phyloP scores from a whole-genome alignment of 2,113 vertebrate genomes.

The Scophthalmus maximus region DNA sequence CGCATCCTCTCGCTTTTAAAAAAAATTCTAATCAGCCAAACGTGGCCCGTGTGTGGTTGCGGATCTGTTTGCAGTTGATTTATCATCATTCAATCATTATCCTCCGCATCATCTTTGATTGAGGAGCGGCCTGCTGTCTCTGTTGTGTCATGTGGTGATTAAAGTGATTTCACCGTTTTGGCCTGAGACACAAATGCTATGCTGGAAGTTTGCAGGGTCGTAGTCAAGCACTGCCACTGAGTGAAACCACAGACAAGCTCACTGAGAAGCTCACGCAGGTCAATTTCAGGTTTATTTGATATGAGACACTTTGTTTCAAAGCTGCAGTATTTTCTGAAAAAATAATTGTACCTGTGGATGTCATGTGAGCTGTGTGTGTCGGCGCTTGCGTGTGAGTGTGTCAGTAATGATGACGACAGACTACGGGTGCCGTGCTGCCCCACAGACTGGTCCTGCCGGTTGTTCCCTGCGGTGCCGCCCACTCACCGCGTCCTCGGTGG shows the following conservation, averaged over 20 bases:
- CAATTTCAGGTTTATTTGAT: no score
- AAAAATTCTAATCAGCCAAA: not conserved
- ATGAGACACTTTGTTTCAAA: slow-evolving; percentile 41
- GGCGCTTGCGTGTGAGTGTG: not conserved
- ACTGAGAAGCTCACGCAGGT: no score
- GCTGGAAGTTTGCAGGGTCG: no score
- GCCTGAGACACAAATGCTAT: no score
- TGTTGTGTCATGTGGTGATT: slow-evolving; percentile 8
- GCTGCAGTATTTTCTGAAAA: no score
- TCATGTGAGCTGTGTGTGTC: not conserved
- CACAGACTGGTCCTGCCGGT: not conserved
- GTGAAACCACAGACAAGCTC: no score
- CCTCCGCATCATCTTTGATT: slow-evolving; percentile 12
- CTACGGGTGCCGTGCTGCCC: no score
- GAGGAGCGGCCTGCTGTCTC: slow-evolving; percentile 1
- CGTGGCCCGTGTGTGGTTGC: no score
- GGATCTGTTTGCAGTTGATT: not conserved
- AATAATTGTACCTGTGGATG: not conserved
- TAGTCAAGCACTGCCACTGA: no score
- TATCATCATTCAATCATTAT: slow-evolving; percentile 3
- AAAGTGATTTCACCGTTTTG: slow-evolving; percentile 2
- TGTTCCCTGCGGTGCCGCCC: slow-evolving; percentile 47
- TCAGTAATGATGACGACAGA: slow-evolving; percentile 16
- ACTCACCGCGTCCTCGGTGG: slow-evolving; percentile 37
- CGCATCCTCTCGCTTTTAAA: not conserved